phyloP scores from a whole-genome alignment of 2,888 invertebrate species.

The Melinaea marsaeus region DNA sequence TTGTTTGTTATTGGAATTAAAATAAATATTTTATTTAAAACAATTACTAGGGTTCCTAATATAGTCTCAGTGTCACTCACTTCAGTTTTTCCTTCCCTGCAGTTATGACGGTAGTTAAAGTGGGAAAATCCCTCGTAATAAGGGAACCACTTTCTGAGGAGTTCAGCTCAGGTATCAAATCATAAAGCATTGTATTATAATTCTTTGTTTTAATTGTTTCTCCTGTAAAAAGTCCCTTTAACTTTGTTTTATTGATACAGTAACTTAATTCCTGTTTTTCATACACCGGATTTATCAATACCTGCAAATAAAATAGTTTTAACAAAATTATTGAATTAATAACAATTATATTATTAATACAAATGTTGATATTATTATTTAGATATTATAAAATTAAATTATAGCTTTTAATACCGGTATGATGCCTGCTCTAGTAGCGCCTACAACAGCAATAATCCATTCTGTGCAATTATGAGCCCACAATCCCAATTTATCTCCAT shows the following conservation, averaged over 20 bases:
- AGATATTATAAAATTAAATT: neutral
- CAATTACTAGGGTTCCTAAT: neutral
- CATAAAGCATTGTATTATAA: constrained; percentile 80
- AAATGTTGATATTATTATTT: neutral
- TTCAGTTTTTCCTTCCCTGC: constrained; percentile 68
- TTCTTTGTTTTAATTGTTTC: constrained; percentile 80
- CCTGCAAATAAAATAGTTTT: constrained; percentile 59
- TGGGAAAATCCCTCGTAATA: constrained; percentile 66
- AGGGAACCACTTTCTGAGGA: constrained; percentile 65
- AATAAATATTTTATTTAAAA: neutral
- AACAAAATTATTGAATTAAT: neutral
- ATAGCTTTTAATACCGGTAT: constrained; percentile 75
- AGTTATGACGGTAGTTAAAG: constrained; percentile 77
- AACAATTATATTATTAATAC: neutral
- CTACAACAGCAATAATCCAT: constrained; percentile 85
- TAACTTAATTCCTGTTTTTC: constrained; percentile 84
- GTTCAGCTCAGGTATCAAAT: constrained; percentile 78
- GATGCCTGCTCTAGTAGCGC: constrained; percentile 85
- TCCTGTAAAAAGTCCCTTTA: constrained; percentile 83
- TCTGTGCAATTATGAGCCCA: constrained; percentile 89
- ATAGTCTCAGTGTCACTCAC: constrained; percentile 59
- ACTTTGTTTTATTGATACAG: constrained; percentile 84
- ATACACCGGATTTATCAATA: constrained; percentile 88
- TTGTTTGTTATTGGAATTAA: neutral
- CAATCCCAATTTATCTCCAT: constrained; percentile 87